Evolutionary conservation across 2,888 invertebrate genomes (phyloP).

Genomic region (Tenthredo amoena): DNA sequence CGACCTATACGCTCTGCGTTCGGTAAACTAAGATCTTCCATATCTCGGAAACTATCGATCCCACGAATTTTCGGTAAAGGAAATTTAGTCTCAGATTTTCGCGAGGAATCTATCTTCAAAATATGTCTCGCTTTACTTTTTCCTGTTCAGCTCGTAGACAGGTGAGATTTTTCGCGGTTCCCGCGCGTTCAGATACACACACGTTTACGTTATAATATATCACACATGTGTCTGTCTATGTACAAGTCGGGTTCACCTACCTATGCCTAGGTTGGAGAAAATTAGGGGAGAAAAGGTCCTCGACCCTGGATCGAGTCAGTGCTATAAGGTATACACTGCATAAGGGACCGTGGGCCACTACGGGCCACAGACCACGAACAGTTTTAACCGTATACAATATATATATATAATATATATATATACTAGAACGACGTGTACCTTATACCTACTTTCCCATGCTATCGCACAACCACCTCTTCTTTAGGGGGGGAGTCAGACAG

Average conservation of each 20-base stretch:
- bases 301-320: constrained; percentile 22
- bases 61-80: too few species aligned
- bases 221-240: neutral
- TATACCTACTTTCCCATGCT: constrained; percentile 12
- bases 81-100: too few species aligned
- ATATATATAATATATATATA: neutral
- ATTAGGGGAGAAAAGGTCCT: constrained; percentile 38
- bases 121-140: too few species aligned
- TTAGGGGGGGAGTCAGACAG: neutral
- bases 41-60: too few species aligned
- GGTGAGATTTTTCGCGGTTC: neutral
- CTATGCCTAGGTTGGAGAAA: neutral
- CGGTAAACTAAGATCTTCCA: too few species aligned
- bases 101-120: too few species aligned
- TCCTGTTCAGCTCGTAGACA: neutral
- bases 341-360: constrained; percentile 28
- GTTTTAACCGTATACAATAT: neutral
- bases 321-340: neutral
- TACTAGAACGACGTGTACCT: constrained; percentile 14
- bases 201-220: neutral
- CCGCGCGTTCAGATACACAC: neutral
- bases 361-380: constrained; percentile 19
- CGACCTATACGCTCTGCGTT: too few species aligned
- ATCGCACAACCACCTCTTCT: constrained; percentile 12
- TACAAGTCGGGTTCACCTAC: neutral